Conservation (phyloP, 2,888 invertebrate genomes). For the Ophion slaviceki region DNA sequence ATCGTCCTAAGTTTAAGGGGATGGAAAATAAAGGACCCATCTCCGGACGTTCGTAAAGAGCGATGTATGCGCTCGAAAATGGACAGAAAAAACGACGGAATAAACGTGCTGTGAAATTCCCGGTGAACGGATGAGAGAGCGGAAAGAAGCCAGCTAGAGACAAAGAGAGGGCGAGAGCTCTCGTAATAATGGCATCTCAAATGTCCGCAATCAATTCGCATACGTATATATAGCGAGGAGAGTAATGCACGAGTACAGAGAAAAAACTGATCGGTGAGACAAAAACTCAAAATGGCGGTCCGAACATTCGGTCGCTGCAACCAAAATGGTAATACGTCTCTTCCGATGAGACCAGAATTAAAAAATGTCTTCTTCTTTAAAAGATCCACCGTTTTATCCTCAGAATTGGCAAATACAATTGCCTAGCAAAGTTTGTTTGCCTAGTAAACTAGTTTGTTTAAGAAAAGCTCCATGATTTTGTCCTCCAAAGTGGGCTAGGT, state of each 20-base stretch:
- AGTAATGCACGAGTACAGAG: not conserved
- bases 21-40: not conserved
- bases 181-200: slow-evolving; percentile 56
- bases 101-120: slow-evolving; percentile 57
- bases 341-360: not conserved
- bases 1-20: slow-evolving; percentile 25
- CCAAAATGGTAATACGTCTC: not conserved
- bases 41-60: slow-evolving; percentile 28
- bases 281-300: no score
- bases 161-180: slow-evolving; percentile 11
- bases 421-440: no score
- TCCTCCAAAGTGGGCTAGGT: no score
- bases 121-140: slow-evolving; percentile 44
- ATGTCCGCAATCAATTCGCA: slow-evolving; percentile 57
- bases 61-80: slow-evolving; percentile 1
- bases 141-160: slow-evolving; percentile 29
- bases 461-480: no score
- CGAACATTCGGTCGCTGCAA: no score
- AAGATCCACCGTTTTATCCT: no score
- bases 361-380: no score
- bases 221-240: slow-evolving; percentile 15
- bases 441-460: no score
- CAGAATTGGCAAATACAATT: no score
- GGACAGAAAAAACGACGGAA: slow-evolving; percentile 56
- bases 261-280: not conserved